These are phyloP conservation scores for Strigamia transsilvanica DNA, from an alignment of 2,888 invertebrate genomes.

Conservation along the genomic window DNA sequence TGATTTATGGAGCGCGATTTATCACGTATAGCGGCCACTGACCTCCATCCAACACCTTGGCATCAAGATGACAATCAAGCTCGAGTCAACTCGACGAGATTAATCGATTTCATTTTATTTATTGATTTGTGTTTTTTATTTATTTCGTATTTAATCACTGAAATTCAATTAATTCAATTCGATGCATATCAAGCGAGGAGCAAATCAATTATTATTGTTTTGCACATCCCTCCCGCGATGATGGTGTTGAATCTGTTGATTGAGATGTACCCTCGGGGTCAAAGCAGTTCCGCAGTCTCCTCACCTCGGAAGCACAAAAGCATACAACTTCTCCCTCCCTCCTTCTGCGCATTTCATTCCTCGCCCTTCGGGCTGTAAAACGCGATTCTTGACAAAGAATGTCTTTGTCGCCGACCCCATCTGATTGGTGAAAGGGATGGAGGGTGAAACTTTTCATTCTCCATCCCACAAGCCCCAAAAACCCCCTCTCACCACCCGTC, in stretches of 20 bases:
- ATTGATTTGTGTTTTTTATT: not conserved
- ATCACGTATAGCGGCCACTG: constrained; percentile 44
- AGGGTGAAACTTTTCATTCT: constrained; percentile 37
- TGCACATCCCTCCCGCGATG: not conserved
- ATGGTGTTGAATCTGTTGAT: constrained; percentile 45
- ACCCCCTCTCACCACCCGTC: not conserved
- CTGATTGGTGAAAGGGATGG: constrained; percentile 42
- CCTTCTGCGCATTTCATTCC: not conserved
- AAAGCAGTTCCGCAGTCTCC: constrained; percentile 34
- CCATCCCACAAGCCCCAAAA: not conserved
- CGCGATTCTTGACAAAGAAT: constrained; percentile 38
- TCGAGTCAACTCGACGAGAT: not conserved
- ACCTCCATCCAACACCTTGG: constrained; percentile 42
- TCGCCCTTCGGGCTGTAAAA: constrained; percentile 38
- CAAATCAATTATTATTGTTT: constrained; percentile 23
- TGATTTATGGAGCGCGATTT: constrained; percentile 49
- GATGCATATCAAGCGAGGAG: not conserved
- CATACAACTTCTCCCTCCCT: constrained; percentile 22
- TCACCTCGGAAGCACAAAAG: constrained; percentile 48
- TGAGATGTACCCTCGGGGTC: constrained; percentile 37
- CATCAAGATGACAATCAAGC: constrained; percentile 41
- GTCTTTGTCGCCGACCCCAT: constrained; percentile 48
- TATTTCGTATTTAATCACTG: not conserved
- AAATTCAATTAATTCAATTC: not conserved
- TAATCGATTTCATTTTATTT: constrained; percentile 15